These are phyloP conservation scores for Artibeus jamaicensis DNA, from an alignment of 2,797 vertebrate genomes.

Conservation along the genomic window DNA sequence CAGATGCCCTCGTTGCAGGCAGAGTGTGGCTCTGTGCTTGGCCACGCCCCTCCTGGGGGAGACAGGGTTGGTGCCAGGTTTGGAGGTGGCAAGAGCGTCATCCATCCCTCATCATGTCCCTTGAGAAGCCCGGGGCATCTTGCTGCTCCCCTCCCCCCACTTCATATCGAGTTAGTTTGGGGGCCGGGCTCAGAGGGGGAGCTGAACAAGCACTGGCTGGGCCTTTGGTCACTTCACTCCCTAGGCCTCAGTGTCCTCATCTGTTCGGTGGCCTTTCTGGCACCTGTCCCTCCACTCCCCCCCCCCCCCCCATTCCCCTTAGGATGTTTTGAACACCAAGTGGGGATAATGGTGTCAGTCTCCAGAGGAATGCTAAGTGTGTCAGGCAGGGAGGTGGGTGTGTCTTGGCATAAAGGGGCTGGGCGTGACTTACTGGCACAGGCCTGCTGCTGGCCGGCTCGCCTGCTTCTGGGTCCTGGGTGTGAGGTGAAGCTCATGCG, in stretches of 20 bases:
- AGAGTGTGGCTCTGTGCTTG: neutral
- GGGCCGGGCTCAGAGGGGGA: neutral
- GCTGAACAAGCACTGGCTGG: fast-evolving
- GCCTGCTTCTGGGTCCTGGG: neutral
- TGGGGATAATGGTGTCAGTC: neutral
- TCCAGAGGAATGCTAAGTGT: constrained; percentile 39
- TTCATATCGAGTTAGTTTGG: fast-evolving
- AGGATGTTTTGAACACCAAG: neutral
- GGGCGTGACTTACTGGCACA: neutral
- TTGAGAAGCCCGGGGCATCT: neutral
- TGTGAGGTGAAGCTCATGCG: neutral
- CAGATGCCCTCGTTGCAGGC: neutral
- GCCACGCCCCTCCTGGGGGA: neutral
- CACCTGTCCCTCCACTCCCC: too few relatives aligned
- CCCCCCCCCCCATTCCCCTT: neutral
- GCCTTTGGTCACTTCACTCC: neutral
- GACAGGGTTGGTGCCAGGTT: neutral
- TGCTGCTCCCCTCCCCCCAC: neutral
- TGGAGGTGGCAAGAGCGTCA: neutral
- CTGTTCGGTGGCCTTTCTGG: neutral
- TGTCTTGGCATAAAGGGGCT: neutral
- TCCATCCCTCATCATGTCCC: neutral
- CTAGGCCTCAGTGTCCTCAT: neutral
- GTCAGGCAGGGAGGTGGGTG: neutral
- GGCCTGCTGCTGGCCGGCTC: neutral